Conservation (phyloP, 2,797 vertebrate genomes). For the Myotis vivesi region DNA sequence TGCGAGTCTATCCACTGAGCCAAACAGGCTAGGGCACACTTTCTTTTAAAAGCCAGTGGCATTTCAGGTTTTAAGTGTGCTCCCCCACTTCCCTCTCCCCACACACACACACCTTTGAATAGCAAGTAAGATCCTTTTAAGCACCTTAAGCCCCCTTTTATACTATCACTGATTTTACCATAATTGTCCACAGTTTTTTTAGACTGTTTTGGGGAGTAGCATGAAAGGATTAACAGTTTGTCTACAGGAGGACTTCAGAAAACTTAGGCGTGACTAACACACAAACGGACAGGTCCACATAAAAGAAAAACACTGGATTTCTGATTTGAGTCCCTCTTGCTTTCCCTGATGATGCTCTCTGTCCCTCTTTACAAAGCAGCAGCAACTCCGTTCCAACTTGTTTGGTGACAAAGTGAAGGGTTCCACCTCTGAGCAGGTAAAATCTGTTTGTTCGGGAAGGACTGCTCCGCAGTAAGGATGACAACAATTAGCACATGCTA, state of each 20-base stretch:
- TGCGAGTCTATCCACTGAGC: too few species aligned
- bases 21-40: neutral
- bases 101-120: slow-evolving; percentile 39
- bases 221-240: slow-evolving; percentile 29
- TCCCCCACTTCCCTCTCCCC: neutral
- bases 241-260: slow-evolving; percentile 37
- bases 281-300: neutral
- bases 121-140: slow-evolving; percentile 73
- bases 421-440: slow-evolving; percentile 86
- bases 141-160: slow-evolving; percentile 60
- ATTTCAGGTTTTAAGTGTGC: slow-evolving; percentile 65
- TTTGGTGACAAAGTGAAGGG: slow-evolving; percentile 69
- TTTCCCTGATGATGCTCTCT: neutral
- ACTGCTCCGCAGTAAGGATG: slow-evolving; percentile 86
- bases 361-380: neutral
- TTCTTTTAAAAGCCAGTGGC: slow-evolving; percentile 9
- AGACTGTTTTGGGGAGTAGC: neutral
- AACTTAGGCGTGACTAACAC: neutral
- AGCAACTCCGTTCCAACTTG: slow-evolving; percentile 38
- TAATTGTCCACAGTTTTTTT: slow-evolving; percentile 44
- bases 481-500: slow-evolving; percentile 98
- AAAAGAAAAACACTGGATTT: neutral
- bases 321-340: neutral
- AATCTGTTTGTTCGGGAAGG: slow-evolving; percentile 84
- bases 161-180: slow-evolving; percentile 50